Percentiles rank a stretch among this genome's conserved stretches.
phyloP scores from a whole-genome alignment of 2,888 invertebrate genomes.

The Clanis bilineata region DNA sequence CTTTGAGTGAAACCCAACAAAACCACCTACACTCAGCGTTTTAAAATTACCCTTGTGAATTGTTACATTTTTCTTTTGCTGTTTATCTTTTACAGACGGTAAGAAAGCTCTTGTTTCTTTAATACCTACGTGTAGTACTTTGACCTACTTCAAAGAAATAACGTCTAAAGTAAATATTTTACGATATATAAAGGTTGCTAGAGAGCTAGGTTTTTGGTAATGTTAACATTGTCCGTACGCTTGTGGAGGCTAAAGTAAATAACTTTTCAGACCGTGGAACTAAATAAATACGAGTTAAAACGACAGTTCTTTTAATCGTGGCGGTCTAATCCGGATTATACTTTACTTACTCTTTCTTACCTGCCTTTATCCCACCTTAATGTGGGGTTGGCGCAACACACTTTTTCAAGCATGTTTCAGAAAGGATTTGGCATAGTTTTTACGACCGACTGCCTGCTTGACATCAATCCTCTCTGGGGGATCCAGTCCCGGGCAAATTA shows the following conservation, averaged over 20 bases:
- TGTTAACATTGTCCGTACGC: neutral
- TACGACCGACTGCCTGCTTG: too few species aligned
- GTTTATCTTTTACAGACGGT: slow-evolving; percentile 12
- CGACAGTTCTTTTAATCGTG: too few species aligned
- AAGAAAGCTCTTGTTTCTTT: neutral
- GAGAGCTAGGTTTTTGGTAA: neutral
- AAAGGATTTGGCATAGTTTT: too few species aligned
- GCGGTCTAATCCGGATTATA: too few species aligned
- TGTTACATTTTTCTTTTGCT: slow-evolving; percentile 25
- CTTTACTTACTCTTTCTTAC: too few species aligned
- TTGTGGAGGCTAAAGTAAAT: neutral
- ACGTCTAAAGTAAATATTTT: slow-evolving; percentile 3
- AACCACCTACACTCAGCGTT: slow-evolving; percentile 17
- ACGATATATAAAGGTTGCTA: neutral
- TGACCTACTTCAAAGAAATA: slow-evolving; percentile 2
- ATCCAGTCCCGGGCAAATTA: too few species aligned
- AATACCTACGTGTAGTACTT: neutral
- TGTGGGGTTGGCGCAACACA: too few species aligned
- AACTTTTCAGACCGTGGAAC: neutral
- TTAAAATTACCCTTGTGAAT: slow-evolving; percentile 33
- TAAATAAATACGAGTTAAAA: neutral
- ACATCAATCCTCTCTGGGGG: too few species aligned
- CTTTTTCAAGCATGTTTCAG: too few species aligned
- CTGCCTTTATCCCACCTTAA: too few species aligned
- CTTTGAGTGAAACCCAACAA: neutral